Evolutionary conservation across 1,140 invertebrate genomes (phyloP).

Genomic region (Lysiphlebus fabarum): DNA sequence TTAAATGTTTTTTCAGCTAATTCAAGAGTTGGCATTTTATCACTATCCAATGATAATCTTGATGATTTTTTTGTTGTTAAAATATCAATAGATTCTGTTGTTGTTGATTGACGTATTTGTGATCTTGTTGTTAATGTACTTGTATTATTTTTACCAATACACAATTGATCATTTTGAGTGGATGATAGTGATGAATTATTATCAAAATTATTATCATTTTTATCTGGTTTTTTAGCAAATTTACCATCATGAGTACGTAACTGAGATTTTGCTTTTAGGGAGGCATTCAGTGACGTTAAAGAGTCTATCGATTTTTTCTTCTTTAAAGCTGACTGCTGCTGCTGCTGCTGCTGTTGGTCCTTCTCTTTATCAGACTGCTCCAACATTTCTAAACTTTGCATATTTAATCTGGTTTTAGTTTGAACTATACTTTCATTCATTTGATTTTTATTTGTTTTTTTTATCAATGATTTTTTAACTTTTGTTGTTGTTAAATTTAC

Average conservation of each 20-base stretch:
- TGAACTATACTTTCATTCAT: background rate
- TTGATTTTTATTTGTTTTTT: background rate
- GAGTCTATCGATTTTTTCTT: slow-evolving; percentile 35
- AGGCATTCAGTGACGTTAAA: slow-evolving; percentile 34
- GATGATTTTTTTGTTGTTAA: slow-evolving; percentile 26
- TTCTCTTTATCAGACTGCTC: background rate
- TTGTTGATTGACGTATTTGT: background rate
- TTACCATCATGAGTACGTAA: slow-evolving; percentile 45
- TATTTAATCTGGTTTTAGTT: slow-evolving; percentile 3
- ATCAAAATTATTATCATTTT: slow-evolving; percentile 21
- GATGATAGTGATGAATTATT: slow-evolving; percentile 6
- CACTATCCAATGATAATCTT: slow-evolving; percentile 33
- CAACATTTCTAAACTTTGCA: slow-evolving; percentile 3
- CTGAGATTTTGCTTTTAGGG: slow-evolving; percentile 41
- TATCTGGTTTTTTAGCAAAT: slow-evolving; percentile 35
- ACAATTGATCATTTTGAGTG: slow-evolving; percentile 5
- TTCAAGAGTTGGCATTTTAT: slow-evolving; percentile 42
- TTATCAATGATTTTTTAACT: slow-evolving; percentile 9
- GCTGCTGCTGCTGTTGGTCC: background rate
- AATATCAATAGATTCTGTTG: background rate
- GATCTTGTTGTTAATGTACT: slow-evolving; percentile 20
- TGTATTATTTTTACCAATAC: slow-evolving; percentile 1
- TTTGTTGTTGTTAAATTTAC: background rate
- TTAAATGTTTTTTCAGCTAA: slow-evolving; percentile 25
- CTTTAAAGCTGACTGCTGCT: background rate